Percentiles rank a stretch among this genome's conserved stretches.
Evolutionary conservation across 1,140 invertebrate species (phyloP).

Genomic region (Leptinotarsa texana): DNA sequence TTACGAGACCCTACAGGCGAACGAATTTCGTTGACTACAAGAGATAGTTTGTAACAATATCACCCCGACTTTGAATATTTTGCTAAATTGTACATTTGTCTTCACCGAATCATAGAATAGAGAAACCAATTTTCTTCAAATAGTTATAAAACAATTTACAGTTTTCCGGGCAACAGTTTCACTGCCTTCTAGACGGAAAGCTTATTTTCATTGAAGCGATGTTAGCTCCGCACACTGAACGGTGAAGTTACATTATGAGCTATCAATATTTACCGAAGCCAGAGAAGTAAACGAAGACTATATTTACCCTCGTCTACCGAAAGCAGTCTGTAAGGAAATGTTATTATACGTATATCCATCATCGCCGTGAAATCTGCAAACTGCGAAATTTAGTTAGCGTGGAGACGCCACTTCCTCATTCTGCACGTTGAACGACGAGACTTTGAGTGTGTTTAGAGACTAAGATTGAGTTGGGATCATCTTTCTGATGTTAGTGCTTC

Average conservation of each 20-base stretch:
- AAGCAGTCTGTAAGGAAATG: slow-evolving; percentile 6
- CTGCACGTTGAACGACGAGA: not conserved
- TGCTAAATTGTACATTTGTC: too few species aligned
- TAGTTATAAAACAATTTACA: too few species aligned
- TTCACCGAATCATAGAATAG: too few species aligned
- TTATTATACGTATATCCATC: slow-evolving; percentile 18
- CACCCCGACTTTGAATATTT: too few species aligned
- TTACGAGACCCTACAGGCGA: too few species aligned
- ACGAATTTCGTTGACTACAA: too few species aligned
- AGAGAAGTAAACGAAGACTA: not conserved
- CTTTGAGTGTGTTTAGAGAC: not conserved
- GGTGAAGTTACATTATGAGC: not conserved
- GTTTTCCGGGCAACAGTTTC: not conserved
- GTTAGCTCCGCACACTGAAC: not conserved
- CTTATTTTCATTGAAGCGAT: not conserved
- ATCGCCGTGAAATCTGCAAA: slow-evolving; percentile 20
- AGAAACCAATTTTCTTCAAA: too few species aligned
- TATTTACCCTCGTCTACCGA: slow-evolving; percentile 8
- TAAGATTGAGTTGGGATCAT: too few species aligned
- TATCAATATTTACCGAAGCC: slow-evolving; percentile 17
- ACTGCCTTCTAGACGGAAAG: not conserved
- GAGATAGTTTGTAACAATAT: too few species aligned
- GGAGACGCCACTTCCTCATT: not conserved
- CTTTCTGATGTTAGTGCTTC: too few species aligned
- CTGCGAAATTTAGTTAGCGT: slow-evolving; percentile 18